Conservation (phyloP, 2,888 invertebrate species). For the Temnothorax ravouxi region DNA sequence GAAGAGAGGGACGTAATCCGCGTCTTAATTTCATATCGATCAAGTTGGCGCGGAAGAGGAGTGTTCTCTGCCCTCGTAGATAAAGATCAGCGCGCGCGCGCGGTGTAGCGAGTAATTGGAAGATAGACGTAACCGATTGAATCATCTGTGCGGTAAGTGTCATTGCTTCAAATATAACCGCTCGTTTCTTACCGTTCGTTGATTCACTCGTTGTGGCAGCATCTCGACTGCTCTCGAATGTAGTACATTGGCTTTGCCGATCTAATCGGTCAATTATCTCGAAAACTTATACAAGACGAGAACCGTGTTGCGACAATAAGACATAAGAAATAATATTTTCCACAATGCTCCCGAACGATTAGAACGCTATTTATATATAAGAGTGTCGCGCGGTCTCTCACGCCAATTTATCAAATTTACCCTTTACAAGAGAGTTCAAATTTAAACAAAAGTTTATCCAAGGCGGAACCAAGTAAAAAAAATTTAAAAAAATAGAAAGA, state of each 20-base stretch:
- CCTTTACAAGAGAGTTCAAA: background rate
- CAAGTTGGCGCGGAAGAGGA: constrained; percentile 40
- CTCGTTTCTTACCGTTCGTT: constrained; percentile 57
- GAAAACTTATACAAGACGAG: background rate
- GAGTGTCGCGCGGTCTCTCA: background rate
- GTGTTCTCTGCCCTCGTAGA: constrained; percentile 43
- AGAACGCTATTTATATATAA: background rate
- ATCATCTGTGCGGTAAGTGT: constrained; percentile 52
- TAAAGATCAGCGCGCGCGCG: constrained; percentile 29
- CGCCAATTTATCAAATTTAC: constrained; percentile 2
- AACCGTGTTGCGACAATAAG: background rate
- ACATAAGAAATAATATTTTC: background rate
- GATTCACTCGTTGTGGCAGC: constrained; percentile 46
- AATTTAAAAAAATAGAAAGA: background rate
- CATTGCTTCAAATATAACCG: constrained; percentile 52
- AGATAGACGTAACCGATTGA: constrained; percentile 56
- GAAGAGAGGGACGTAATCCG: background rate
- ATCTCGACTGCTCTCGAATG: constrained; percentile 46
- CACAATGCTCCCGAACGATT: background rate
- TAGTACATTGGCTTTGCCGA: constrained; percentile 45
- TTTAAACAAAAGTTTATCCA: background rate
- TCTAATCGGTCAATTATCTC: constrained; percentile 34
- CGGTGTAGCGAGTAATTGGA: constrained; percentile 46
- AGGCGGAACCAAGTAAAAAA: background rate
- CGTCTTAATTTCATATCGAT: constrained; percentile 50